Base-by-base conservation (phyloP, 2,888 invertebrate species). In the Molorchus minor region DNA sequence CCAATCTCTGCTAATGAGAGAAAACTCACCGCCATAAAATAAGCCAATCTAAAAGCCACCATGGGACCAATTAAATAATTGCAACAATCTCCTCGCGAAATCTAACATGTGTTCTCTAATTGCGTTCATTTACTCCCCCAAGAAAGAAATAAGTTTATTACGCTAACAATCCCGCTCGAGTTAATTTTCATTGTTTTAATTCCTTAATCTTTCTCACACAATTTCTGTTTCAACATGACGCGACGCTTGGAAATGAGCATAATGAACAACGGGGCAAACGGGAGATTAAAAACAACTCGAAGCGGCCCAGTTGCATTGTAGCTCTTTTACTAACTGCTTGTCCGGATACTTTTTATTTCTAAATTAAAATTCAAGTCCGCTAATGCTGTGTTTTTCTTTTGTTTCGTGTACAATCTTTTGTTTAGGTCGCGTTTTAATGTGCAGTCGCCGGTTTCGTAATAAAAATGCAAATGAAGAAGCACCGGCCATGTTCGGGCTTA, bases 351-450 rank as follows among this genome's bases (percentile, higher is more conserved):
- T 69, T 69, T 70, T 71, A 69, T 61, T 70, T 69, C 65, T 60
- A 62, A 75, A 76, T 77, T 77, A 76, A 75, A 77, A 77, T 77
- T 76, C 77, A 73, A 74, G 75, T 74, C 76, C 70, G 75, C 74
- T 75, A 74, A 76, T 74, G 75, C 73, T 68, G 69, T 74, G 72
- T 75, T 72, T 75, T 75, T 71, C 72, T 74, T 73, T 77, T 74
- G 74, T 72, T 72, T 73, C 67, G 67, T 61, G 62, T 62, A 68
- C 62, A 68, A 70, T 70, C 74, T 75, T 76, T 78, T 76, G 76
- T 77, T 75, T 69, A 64, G 71, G 67, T 72, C 74, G 74, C 72
- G 70, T 71, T 75, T 75, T 75, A 74, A 69, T 71, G 69, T 67
- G 65, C 64, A 67, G 65, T 71, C 70, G 68, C 61, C 66, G 69